Conservation (phyloP, 2,888 invertebrate genomes). For the Rhogogaster chlorosoma region DNA sequence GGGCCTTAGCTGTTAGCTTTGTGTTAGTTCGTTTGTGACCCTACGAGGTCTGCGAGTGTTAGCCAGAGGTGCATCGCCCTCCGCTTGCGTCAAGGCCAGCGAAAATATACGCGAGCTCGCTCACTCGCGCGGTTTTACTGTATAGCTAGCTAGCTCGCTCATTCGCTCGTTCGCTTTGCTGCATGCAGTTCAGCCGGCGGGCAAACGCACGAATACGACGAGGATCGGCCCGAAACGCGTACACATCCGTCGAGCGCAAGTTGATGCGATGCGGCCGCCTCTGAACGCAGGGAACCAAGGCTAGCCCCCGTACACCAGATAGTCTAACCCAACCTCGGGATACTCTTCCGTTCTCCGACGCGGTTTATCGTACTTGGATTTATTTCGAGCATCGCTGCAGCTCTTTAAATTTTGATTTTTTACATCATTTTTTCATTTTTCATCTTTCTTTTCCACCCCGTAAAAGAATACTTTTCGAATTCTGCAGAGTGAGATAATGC, state of each 20-base stretch:
- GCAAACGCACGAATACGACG: slow-evolving; percentile 68
- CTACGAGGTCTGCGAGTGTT: slow-evolving; percentile 74
- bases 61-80: slow-evolving; percentile 77
- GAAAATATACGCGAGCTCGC: slow-evolving; percentile 70
- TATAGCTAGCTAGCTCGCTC: slow-evolving; percentile 61
- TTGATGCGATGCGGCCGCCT: slow-evolving; percentile 28
- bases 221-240: slow-evolving; percentile 53
- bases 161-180: slow-evolving; percentile 66
- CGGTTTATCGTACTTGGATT: slow-evolving; percentile 16
- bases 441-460: background rate
- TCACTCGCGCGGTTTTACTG: slow-evolving; percentile 56
- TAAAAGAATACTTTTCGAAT: background rate
- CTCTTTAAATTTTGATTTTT: background rate
- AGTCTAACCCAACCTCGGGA: slow-evolving; percentile 31
- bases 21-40: slow-evolving; percentile 59
- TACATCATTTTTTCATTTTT: background rate
- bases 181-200: slow-evolving; percentile 28
- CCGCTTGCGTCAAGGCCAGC: slow-evolving; percentile 78
- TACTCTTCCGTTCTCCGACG: slow-evolving; percentile 40
- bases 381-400: background rate
- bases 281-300: slow-evolving; percentile 48
- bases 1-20: slow-evolving; percentile 67
- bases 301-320: slow-evolving; percentile 24
- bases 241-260: slow-evolving; percentile 32
- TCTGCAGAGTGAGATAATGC: background rate